Evolutionary conservation across 2,113 vertebrate species (phyloP), one percentile per base, ranked within the genome.

Genomic region (Sebastes schlegelii): DNA sequence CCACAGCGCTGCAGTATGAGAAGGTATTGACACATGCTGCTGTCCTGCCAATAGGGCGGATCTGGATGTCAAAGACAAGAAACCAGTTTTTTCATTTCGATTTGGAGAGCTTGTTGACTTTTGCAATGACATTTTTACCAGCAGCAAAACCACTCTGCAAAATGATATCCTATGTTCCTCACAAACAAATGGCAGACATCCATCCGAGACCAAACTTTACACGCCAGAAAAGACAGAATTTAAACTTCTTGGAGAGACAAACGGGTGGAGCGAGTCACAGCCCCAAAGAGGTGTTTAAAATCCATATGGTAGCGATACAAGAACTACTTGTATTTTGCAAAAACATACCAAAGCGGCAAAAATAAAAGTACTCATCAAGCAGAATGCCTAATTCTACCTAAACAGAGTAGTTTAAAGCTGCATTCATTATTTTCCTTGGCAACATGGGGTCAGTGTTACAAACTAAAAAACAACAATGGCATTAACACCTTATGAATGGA

Each of bases 81-180:
- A 52, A 49, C 46, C 34, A 2, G 61, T 67, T 78, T 65, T 67
- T 74, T 80, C 69, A 58, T 64, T 85, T 4, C 5, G 42, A 51
- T 73, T 57, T 65, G 60, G 64, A 83, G 40, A 42, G 69, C 82
- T 76, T 72, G 70, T 64, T 68, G 79, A 85, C 71, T 68, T 48
- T 26, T 66, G 60, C 64, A 57, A 43, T 57, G 67, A 45, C 54
- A 63, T 57, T 65, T 76, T 42, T 12, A 42, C 61, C n/a, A n/a
- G 19, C 76, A 63, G 77, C 52, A 72, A 83, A 86, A 83, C 65
- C 79, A 10, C 80, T 52, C 45, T 19, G 60, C 75, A 80, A 84
- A 84, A 84, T 73, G 72, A 84, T 64, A 67, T 75, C 83, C 65
- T 58, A 6, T 43, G 74, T 72, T 76, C 46, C 55, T 52, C 23